Evolutionary conservation across 2,113 vertebrate genomes (phyloP), one percentile per base, ranked within the genome.

Genomic region (Scomber scombrus): DNA sequence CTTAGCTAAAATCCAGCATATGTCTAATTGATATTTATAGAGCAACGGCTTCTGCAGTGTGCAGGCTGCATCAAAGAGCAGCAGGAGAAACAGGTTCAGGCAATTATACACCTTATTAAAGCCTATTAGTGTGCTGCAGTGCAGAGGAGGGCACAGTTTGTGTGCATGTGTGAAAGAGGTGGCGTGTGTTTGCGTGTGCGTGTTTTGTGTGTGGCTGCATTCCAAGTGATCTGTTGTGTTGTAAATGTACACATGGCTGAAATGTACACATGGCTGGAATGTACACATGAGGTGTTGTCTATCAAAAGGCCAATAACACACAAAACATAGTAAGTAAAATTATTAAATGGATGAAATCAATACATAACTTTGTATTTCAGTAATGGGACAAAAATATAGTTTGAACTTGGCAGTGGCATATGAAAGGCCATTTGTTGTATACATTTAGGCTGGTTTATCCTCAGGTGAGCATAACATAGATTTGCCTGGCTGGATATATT

Each of bases 91-190:
- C 47, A 18, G 57, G 75, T 77, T 61, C n/a, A 9, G 50, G 43
- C 62, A 90, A 80, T 90, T 81, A 85, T 45, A 73, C 82, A 82
- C 75, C 80, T 84, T 90, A 90, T 86, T 82, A 84, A 84, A 84
- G 29, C 29, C 77, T 21, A 85, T 81, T 75, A 85, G 34, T 64
- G 69, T 18, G 49, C 73, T 34, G 74, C 52, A 58, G 71, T 56
- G 46, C 64, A 58, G 56, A 72, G 21, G 57, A 47, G 65, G 69
- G 31, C 29, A 34, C 15, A 31, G 29, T 70, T 51, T 47, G 74
- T 71, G 31, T 67, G 52, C 26, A 70, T 14, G 45, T 62, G 23
- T 63, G 47, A 23, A 56, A 15, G 15, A 31, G 19, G 19, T 49
- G 11, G 34, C 8, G 34, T 40, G 34, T 40, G 6, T 58, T 26